These are phyloP conservation scores for Oegoconia quadripuncta DNA, from an alignment of 2,888 invertebrate species.

Conservation along the genomic window DNA sequence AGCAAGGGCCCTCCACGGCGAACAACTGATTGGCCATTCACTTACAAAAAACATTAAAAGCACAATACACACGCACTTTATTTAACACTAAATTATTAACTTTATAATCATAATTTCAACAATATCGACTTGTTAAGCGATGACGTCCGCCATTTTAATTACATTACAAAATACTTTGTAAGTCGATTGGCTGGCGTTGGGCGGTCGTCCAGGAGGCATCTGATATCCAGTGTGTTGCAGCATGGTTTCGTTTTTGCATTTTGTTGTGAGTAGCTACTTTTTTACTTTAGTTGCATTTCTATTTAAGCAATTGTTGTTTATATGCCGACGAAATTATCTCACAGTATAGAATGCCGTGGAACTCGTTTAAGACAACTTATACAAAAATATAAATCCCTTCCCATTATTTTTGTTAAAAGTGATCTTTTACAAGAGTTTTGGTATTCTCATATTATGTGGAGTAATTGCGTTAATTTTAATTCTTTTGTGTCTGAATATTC, in stretches of 20 bases:
- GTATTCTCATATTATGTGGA: not conserved
- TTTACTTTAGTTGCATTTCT: slow-evolving; percentile 36
- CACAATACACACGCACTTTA: slow-evolving; percentile 18
- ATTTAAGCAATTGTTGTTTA: slow-evolving; percentile 31
- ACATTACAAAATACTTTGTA: slow-evolving; percentile 19
- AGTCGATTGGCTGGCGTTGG: slow-evolving; percentile 44
- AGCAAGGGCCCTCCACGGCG: slow-evolving; percentile 64
- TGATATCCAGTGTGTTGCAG: slow-evolving; percentile 56
- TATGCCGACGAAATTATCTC: too few relatives aligned
- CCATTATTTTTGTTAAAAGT: too few relatives aligned
- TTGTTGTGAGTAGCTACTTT: slow-evolving; percentile 70
- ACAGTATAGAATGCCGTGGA: too few relatives aligned
- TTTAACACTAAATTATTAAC: slow-evolving; percentile 5
- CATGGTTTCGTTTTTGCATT: slow-evolving; percentile 75
- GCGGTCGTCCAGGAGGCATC: slow-evolving; percentile 55
- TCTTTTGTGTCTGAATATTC: not conserved
- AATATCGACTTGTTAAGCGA: not conserved
- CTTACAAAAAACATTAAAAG: slow-evolving; percentile 21
- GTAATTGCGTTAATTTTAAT: not conserved
- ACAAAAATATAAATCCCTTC: too few relatives aligned
- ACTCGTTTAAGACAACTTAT: too few relatives aligned
- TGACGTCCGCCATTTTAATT: not conserved
- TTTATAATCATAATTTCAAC: not conserved
- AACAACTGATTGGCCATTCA: slow-evolving; percentile 55
- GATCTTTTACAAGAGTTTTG: too few relatives aligned